Evolutionary conservation across 2,113 vertebrate genomes (phyloP).

Genomic region (Sinocyclocheilus grahami): DNA sequence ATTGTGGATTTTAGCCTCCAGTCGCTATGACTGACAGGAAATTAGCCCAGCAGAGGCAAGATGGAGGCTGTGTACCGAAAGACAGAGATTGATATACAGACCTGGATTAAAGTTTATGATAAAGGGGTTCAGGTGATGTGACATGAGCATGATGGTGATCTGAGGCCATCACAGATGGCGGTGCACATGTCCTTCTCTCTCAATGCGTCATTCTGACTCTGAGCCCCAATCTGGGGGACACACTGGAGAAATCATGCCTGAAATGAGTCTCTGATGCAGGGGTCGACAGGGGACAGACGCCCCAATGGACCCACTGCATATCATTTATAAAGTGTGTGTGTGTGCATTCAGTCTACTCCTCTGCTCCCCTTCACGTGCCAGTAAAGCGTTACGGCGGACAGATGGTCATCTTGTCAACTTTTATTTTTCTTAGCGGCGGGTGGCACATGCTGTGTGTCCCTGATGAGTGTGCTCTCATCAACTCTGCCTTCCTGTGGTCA

Average conservation of each 20-base stretch:
- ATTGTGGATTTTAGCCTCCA: too few relatives aligned
- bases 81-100: neutral
- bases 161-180: constrained; percentile 59
- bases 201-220: constrained; percentile 51
- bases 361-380: constrained; percentile 42
- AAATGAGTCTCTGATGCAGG: constrained; percentile 51
- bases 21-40: too few relatives aligned
- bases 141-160: constrained; percentile 26
- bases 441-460: constrained; percentile 16
- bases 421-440: constrained; percentile 44
- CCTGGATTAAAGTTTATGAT: neutral
- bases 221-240: constrained; percentile 30
- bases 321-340: constrained; percentile 40
- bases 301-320: constrained; percentile 37
- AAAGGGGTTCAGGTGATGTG: constrained; percentile 58
- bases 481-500: constrained; percentile 12
- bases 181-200: constrained; percentile 62
- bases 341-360: constrained; percentile 47
- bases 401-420: constrained; percentile 56
- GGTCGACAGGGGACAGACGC: constrained; percentile 11
- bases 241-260: constrained; percentile 48
- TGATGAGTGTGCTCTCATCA: constrained; percentile 20
- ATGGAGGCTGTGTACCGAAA: neutral
- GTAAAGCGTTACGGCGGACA: constrained; percentile 41
- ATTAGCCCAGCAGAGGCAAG: too few relatives aligned